Percentiles rank a stretch among this genome's conserved stretches.
These are phyloP conservation scores for Nyctereutes procyonoides DNA, from an alignment of 2,113 vertebrate genomes.

Conservation along the genomic window DNA sequence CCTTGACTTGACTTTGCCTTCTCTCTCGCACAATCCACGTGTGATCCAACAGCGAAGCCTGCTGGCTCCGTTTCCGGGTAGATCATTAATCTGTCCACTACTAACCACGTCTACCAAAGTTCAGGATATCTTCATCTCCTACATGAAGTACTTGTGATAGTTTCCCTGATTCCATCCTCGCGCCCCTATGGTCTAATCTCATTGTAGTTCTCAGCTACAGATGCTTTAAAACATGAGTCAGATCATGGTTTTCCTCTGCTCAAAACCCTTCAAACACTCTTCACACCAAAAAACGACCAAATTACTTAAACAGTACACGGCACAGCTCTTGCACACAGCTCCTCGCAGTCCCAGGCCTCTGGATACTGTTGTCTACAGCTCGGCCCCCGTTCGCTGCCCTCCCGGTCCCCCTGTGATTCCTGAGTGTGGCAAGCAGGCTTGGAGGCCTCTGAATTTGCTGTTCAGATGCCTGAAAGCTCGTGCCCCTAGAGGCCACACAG, in stretches of 20 bases:
- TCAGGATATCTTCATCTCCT: neutral
- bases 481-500: neutral
- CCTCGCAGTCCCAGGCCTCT: no score
- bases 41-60: neutral
- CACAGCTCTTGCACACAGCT: neutral
- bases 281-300: neutral
- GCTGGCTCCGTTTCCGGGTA: neutral
- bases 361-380: neutral
- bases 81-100: neutral
- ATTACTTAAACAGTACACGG: neutral
- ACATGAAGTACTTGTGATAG: neutral
- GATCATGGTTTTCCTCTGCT: neutral
- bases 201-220: neutral
- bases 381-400: no score
- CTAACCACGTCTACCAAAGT: neutral
- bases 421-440: neutral
- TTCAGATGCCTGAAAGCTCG: neutral
- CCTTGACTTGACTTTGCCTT: neutral
- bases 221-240: neutral
- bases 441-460: neutral
- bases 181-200: neutral
- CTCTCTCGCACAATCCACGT: neutral
- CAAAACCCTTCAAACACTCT: neutral
- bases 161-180: neutral
- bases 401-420: neutral